phyloP scores from a whole-genome alignment of 1,140 invertebrate genomes.

The Cydia splendana region DNA sequence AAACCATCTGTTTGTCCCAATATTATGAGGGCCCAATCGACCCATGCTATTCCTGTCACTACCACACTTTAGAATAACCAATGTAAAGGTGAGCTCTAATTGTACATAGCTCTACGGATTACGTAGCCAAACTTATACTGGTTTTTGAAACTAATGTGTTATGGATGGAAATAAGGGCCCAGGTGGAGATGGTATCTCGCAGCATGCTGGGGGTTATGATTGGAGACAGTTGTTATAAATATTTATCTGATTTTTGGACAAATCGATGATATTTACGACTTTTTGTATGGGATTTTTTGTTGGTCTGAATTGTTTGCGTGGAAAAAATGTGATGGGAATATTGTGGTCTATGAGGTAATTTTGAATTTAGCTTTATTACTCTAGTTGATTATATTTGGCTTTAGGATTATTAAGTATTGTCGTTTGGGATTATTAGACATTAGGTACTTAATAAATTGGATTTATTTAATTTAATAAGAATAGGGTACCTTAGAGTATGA shows the following conservation, averaged over 20 bases:
- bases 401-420: neutral
- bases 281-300: conserved; percentile 19
- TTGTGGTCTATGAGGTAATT: neutral
- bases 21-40: conserved; percentile 52
- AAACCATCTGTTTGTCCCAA: conserved; percentile 65
- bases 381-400: neutral
- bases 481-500: too few species aligned
- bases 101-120: neutral
- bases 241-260: conserved; percentile 31
- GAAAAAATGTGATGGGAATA: conserved; percentile 12
- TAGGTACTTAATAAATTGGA: too few species aligned
- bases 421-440: too few species aligned
- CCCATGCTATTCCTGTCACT: conserved; percentile 29
- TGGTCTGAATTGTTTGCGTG: conserved; percentile 2
- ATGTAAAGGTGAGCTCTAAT: neutral
- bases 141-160: neutral
- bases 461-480: too few species aligned
- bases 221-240: conserved; percentile 31
- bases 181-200: conserved; percentile 26
- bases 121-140: neutral
- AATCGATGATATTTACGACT: conserved; percentile 31
- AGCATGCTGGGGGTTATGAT: conserved; percentile 18
- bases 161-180: neutral
- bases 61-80: neutral
- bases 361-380: conserved; percentile 3